Evolutionary conservation across 2,113 vertebrate species (phyloP).

Genomic region (Vulpes vulpes): DNA sequence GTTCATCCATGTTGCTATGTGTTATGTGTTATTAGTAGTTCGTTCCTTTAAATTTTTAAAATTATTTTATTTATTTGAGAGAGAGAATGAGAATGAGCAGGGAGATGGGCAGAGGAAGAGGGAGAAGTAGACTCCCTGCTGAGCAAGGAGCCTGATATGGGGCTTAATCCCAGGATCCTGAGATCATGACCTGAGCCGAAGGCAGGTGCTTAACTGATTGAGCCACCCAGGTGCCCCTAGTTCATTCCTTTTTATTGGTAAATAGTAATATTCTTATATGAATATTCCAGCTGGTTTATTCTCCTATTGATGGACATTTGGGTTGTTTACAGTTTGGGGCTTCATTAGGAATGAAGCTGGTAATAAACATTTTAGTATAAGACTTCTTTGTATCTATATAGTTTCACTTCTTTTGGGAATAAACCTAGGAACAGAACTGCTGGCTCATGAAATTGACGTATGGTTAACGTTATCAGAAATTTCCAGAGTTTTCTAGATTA

Average conservation of each 20-base stretch:
- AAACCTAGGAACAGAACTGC: not conserved
- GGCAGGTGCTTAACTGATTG: not conserved
- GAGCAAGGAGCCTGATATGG: not conserved
- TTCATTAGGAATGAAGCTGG: not conserved
- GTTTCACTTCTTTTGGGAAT: not conserved
- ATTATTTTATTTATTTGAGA: too few relatives aligned
- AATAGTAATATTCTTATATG: not conserved
- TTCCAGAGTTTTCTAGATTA: not conserved
- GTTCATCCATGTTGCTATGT: too few relatives aligned
- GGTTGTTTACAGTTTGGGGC: not conserved
- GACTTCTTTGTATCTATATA: not conserved
- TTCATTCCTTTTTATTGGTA: not conserved
- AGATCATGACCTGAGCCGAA: not conserved
- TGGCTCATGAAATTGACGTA: not conserved
- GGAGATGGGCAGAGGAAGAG: not conserved
- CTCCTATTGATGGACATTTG: not conserved
- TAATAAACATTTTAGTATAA: not conserved
- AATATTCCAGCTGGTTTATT: not conserved
- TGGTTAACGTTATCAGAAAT: constrained; percentile 7
- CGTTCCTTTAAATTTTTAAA: too few relatives aligned
- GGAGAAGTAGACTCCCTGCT: not conserved
- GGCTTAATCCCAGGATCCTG: not conserved
- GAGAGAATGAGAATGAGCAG: too few relatives aligned
- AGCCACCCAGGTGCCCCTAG: not conserved
- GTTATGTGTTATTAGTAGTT: too few relatives aligned